Base-by-base conservation (phyloP, 2,113 vertebrate genomes). In the Odocoileus hemionus region DNA sequence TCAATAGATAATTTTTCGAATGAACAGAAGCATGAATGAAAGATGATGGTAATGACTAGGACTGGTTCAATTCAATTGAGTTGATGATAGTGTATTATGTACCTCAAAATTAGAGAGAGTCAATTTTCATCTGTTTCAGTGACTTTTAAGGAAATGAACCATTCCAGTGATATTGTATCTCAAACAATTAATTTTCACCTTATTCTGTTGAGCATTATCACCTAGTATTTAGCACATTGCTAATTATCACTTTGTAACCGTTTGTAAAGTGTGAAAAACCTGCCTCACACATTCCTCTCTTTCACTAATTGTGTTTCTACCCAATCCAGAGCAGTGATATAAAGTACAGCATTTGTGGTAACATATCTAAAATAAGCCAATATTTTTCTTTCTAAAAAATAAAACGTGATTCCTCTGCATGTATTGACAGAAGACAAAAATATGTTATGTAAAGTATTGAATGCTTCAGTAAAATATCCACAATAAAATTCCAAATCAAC, bases 131-230 rank as follows among this genome's bases (percentile, higher is more conserved):
- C 83, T 96, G 61, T 93, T 95, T 97, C 95, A 95, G 57, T 92
- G 89, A 82, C 78, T 96, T 96, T 97, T 95, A 96, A 96, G 95
- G 89, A 97, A 98, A 94, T 90, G 86, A 98, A 92, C 91, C 74
- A 83, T 96, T 87, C 89, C 58, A 95, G 57, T 74, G 91, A 91
- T 95, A 96, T 43, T 30, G 1, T 87, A 97, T 96, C 95, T 95
- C 91, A 95, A 90, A 97, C 97, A 98, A 98, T 98, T 98, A 98
- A 98, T 98, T 98, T 97, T 98, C 97, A 97, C 97, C 97, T 98
- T 98, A 90, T 97, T 98, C 96, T 97, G 91, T 95, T 76, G 95
- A 98, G 96, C 83, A 78, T 97, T 97, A 98, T 94, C 97, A 98
- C 97, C 95, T 97, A 97, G 97, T 92, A 97, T 96, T 98, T 98